Evolutionary conservation across 2,113 vertebrate species (phyloP).

Genomic region (Pseudorasbora parva): DNA sequence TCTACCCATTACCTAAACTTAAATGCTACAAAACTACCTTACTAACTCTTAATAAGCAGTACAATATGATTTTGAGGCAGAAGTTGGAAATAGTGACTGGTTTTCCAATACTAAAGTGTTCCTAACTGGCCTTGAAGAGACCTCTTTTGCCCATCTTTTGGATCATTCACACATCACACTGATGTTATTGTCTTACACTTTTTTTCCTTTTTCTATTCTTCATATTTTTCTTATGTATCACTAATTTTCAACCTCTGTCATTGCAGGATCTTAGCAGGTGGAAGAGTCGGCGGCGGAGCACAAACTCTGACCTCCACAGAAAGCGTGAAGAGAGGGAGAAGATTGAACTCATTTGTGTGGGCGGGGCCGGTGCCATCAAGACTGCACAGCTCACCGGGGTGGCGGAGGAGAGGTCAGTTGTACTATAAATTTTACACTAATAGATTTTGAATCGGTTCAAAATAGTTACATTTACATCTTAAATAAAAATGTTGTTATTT

Average conservation of each 20-base stretch:
- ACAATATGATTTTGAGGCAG: no score
- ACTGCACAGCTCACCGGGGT: constrained; percentile 73
- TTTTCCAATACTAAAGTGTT: no score
- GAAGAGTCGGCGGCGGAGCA: constrained; percentile 89
- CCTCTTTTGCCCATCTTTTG: background rate
- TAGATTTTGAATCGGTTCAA: background rate
- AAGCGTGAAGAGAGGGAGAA: constrained; percentile 88
- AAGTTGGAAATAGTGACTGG: no score
- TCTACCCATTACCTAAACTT: no score
- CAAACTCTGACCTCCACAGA: constrained; percentile 83
- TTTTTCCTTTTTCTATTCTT: background rate
- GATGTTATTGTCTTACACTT: background rate
- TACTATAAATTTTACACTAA: background rate
- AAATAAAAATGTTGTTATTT: background rate
- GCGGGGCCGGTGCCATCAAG: constrained; percentile 64
- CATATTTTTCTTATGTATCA: background rate
- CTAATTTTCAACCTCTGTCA: background rate
- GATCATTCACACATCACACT: background rate
- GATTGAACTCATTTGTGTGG: constrained; percentile 77
- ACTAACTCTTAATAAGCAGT: no score
- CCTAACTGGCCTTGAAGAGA: background rate
- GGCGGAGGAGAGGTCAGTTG: constrained; percentile 79
- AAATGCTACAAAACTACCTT: no score
- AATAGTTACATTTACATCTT: background rate
- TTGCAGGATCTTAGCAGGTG: constrained; percentile 90